These are phyloP conservation scores for Babylonia areolata DNA, from an alignment of 1,140 invertebrate species.

Conservation along the genomic window DNA sequence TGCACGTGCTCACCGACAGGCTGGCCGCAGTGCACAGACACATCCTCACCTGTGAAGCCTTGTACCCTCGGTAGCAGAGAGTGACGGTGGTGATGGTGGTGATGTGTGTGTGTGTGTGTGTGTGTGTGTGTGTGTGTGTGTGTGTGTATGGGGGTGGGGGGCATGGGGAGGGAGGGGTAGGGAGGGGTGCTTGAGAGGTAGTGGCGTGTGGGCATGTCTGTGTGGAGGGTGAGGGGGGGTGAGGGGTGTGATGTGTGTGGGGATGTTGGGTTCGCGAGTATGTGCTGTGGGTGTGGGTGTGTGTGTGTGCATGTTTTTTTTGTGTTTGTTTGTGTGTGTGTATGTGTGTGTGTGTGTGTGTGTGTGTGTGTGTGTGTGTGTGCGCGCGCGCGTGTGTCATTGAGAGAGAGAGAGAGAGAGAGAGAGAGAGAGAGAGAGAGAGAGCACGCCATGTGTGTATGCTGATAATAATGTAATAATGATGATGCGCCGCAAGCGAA, in stretches of 20 bases:
- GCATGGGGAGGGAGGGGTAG: background rate
- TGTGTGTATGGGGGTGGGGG: background rate
- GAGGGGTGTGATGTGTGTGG: background rate
- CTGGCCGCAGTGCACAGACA: conserved; percentile 84
- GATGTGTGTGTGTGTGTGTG: no score
- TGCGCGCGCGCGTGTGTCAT: no score
- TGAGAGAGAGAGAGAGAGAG: no score
- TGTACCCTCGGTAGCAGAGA: conserved; percentile 4
- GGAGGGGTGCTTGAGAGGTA: no score
- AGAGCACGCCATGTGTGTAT: no score
- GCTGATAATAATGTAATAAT: no score
- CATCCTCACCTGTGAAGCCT: conserved; percentile 82
- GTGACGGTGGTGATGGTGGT: background rate
- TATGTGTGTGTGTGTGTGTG: background rate
- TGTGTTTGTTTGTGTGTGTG: background rate
- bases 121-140: no score
- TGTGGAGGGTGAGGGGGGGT: background rate
- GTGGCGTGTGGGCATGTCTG: no score
- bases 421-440: no score
- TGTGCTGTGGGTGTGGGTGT: background rate
- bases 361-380: background rate
- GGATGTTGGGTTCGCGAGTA: no score
- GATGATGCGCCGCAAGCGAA: no score
- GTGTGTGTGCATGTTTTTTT: background rate
- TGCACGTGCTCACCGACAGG: conserved; percentile 86